These are phyloP conservation scores for Orussus abietinus DNA, from an alignment of 1,140 invertebrate species.

Conservation along the genomic window DNA sequence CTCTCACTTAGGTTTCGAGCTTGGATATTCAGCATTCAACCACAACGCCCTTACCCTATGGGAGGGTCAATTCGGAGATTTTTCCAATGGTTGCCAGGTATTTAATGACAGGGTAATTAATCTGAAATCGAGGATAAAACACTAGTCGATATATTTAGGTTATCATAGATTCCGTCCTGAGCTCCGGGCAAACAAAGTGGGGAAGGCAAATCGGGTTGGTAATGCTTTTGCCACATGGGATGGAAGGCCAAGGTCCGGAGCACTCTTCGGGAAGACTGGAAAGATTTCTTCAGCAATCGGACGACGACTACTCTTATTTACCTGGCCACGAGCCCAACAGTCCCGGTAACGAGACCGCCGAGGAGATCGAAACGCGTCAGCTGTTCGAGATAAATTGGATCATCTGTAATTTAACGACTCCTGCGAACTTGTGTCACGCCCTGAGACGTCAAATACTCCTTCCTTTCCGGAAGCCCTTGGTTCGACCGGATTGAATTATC, in stretches of 20 bases:
- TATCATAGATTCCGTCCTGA: conserved; percentile 82
- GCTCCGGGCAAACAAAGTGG: conserved; percentile 80
- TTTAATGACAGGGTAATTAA: too few relatives aligned
- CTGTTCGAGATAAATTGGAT: conserved; percentile 78
- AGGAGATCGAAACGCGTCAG: conserved; percentile 63
- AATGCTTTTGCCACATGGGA: conserved; percentile 82
- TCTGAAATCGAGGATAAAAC: too few relatives aligned
- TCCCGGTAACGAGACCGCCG: conserved; percentile 28
- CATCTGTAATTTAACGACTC: conserved; percentile 78
- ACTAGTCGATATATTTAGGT: conserved; percentile 63
- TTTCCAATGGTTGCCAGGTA: conserved; percentile 70
- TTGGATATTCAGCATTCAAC: conserved; percentile 80
- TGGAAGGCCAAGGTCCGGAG: conserved; percentile 88
- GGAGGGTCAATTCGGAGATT: conserved; percentile 93
- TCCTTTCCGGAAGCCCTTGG: conserved; percentile 78
- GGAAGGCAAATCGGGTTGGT: conserved; percentile 77
- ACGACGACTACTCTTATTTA: conserved; percentile 69
- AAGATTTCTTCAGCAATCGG: conserved; percentile 75
- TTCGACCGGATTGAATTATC: conserved; percentile 34
- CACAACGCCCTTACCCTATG: conserved; percentile 79
- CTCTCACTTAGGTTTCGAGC: conserved; percentile 67
- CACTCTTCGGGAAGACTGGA: conserved; percentile 81
- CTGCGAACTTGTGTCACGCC: conserved; percentile 83
- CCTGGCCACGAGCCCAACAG: conserved; percentile 47
- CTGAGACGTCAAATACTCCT: conserved; percentile 78